A percentile compares a stretch with the other conserved stretches of the same genome.
phyloP scores from a whole-genome alignment of 2,888 invertebrate species.

The Anarsia innoxiella region DNA sequence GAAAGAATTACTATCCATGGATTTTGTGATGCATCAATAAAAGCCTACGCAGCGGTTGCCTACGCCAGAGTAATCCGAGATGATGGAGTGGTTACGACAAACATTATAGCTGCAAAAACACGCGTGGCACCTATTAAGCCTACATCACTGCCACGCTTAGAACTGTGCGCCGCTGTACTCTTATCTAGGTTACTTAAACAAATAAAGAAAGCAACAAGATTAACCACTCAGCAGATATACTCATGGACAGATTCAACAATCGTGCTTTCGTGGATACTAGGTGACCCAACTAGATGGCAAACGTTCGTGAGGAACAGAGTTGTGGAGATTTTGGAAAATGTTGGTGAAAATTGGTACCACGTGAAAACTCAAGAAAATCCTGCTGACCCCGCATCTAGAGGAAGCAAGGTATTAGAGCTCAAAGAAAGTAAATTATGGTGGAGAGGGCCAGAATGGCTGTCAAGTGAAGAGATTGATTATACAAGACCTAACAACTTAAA shows the following conservation, averaged over 20 bases:
- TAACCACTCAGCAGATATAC: slow-evolving; percentile 13
- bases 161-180: slow-evolving; percentile 19
- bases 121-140: slow-evolving; percentile 16
- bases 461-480: no score
- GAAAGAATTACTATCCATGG: slow-evolving; percentile 7
- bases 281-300: slow-evolving; percentile 23
- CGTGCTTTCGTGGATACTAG: slow-evolving; percentile 23
- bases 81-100: slow-evolving; percentile 6
- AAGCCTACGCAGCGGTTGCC: slow-evolving; percentile 15
- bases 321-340: slow-evolving; percentile 10
- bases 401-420: no score
- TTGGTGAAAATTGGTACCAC: slow-evolving; percentile 5
- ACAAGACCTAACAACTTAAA: no score
- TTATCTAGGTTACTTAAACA: slow-evolving; percentile 16
- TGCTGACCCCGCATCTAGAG: slow-evolving; percentile 1
- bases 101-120: slow-evolving; percentile 16
- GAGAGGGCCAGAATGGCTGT: no score
- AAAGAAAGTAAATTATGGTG: no score
- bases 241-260: slow-evolving; percentile 27
- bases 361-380: neutral
- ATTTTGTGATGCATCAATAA: slow-evolving; percentile 16
- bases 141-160: slow-evolving; percentile 15
- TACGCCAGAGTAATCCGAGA: slow-evolving; percentile 9
- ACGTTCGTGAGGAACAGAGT: slow-evolving; percentile 21
- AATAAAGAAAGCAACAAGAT: slow-evolving; percentile 14